Base-by-base conservation (phyloP, 1,140 invertebrate genomes). In the Eueides isabella region DNA sequence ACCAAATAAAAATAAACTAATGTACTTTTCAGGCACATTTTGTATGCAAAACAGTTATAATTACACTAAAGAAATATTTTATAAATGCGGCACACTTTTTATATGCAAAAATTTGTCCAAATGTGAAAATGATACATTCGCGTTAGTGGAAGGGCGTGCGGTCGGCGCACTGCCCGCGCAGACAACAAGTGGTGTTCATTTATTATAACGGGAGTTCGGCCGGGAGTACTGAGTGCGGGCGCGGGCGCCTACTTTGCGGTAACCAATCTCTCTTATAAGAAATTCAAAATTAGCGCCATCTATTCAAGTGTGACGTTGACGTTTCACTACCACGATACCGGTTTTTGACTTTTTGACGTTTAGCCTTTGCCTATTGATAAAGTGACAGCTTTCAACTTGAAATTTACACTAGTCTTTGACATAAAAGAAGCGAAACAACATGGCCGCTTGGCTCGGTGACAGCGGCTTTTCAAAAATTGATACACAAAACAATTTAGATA, bases 171-270 rank as follows among this genome's bases (percentile, higher is more conserved):
- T 92, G 88, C 88, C 91, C 89, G 88, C 80, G 74, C 89, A 91
- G 88, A 91, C 87, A 90, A 92, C 87, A 90, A 90, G 87, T 91
- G 84, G 81, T 92, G 85, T 89, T 90, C 35, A 38, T 38, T 38
- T 88, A 91, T 91, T 91, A 92, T 92, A 92, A 92, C 91, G 91
- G 91, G 89, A 92, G 84, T 90, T 91, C 80, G 82, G 86, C 84
- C 84, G 76, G 84, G 86, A 90, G 86, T 88, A 79, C 82, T 86
- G 82, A 82, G 76, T 84, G 81, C 82, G 75, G 82, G 81, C 80
- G 77, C 76, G 71, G 71, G 77, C 79, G 82, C 87, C 83, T 88
- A 87, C 80, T 87, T 86, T 80, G 72, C 63, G 68, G 41, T 63
- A 69, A 68, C 71, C 74, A 76, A 65, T 78, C 74, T 80, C 77